phyloP scores from a whole-genome alignment of 2,888 invertebrate species.

The Cantharis nigra region DNA sequence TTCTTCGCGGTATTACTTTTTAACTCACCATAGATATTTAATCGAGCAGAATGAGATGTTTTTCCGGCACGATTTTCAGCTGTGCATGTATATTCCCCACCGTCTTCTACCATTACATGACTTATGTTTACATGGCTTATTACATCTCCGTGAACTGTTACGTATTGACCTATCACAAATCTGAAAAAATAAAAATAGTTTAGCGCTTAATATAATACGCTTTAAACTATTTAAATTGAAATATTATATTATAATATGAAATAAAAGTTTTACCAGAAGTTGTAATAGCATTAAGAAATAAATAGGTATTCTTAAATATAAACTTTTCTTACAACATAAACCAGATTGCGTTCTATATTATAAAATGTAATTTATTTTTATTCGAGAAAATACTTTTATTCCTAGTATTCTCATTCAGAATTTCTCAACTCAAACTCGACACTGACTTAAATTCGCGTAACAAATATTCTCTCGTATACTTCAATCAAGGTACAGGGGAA shows the following conservation, averaged over 20 bases:
- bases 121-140: conserved; percentile 84
- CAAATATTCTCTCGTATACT: not conserved
- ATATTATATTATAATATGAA: not conserved
- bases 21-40: conserved; percentile 78
- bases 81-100: conserved; percentile 78
- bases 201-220: not conserved
- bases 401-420: not conserved
- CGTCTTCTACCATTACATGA: conserved; percentile 77
- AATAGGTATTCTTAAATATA: not conserved
- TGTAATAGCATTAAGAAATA: not conserved
- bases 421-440: not conserved
- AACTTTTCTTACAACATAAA: not conserved
- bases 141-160: conserved; percentile 78
- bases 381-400: not conserved
- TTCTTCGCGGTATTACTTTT: not conserved
- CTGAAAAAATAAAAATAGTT: conserved; percentile 50
- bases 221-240: not conserved
- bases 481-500: not conserved
- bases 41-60: conserved; percentile 72
- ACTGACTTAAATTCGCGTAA: not conserved
- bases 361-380: not conserved
- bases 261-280: not conserved
- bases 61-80: conserved; percentile 78
- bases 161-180: conserved; percentile 78
- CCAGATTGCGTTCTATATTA: not conserved